Evolutionary conservation across 2,888 invertebrate species (phyloP).

Genomic region (Dusona sp.): DNA sequence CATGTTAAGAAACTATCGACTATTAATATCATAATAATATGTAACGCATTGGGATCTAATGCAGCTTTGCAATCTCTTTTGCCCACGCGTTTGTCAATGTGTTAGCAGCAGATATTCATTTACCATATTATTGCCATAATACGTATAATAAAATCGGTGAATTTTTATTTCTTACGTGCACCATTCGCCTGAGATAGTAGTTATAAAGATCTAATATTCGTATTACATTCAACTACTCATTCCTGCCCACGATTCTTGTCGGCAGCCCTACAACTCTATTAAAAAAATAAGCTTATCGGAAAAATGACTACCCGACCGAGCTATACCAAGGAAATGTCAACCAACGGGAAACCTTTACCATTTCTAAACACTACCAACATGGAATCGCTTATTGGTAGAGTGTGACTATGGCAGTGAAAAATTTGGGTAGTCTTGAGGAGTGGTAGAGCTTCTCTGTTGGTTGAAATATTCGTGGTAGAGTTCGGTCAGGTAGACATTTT

Average conservation of each 20-base stretch:
- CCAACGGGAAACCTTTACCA: too few relatives aligned
- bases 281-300: too few relatives aligned
- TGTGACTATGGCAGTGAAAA: too few relatives aligned
- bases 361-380: too few relatives aligned
- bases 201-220: neutral
- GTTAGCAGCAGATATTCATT: neutral
- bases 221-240: neutral
- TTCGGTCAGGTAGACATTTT: too few relatives aligned
- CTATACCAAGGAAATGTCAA: too few relatives aligned
- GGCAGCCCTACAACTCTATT: too few relatives aligned
- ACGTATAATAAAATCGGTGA: neutral
- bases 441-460: too few relatives aligned
- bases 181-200: neutral
- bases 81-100: constrained; percentile 4
- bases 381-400: too few relatives aligned
- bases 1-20: neutral
- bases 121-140: neutral
- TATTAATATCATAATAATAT: neutral
- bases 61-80: constrained; percentile 24
- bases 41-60: neutral
- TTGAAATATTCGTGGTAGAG: too few relatives aligned
- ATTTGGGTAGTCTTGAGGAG: too few relatives aligned
- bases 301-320: too few relatives aligned
- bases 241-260: neutral
- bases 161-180: neutral